These are phyloP conservation scores for Hippopotamyrus pictus DNA, from an alignment of 2,797 vertebrate genomes.

Conservation along the genomic window DNA sequence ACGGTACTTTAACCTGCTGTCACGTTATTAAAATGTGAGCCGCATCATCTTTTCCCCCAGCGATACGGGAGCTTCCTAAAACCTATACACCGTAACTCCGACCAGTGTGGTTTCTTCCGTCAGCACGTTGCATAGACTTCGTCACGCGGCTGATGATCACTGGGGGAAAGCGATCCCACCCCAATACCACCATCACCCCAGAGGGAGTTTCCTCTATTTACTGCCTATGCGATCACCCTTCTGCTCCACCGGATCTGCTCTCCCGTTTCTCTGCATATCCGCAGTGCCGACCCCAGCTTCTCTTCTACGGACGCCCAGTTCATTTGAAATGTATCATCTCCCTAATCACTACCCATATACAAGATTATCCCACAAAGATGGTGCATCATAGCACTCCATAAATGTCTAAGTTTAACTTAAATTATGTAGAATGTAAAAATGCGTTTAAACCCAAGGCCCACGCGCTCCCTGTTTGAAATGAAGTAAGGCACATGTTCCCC, in stretches of 20 bases:
- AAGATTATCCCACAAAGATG: background rate
- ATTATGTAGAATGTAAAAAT: background rate
- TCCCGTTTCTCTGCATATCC: background rate
- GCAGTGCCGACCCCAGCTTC: background rate
- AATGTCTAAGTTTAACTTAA: background rate
- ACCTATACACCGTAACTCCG: background rate
- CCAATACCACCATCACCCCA: conserved; percentile 7
- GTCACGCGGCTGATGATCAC: conserved; percentile 27
- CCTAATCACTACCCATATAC: background rate
- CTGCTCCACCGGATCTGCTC: background rate
- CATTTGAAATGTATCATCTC: background rate
- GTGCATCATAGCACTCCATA: background rate
- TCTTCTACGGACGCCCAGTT: background rate
- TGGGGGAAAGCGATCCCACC: conserved; percentile 33
- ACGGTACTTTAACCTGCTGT: background rate
- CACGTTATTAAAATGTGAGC: background rate
- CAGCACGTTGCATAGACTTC: conserved; percentile 42
- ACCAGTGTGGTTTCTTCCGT: background rate
- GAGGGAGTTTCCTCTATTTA: conserved; percentile 7
- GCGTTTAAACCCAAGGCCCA: background rate
- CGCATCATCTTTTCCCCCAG: background rate
- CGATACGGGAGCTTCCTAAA: background rate
- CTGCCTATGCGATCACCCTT: background rate
- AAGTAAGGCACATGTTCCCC: background rate
- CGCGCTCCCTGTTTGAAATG: background rate